Base-by-base conservation (phyloP, 2,113 vertebrate species). In the Misgurnus mizolepis region DNA sequence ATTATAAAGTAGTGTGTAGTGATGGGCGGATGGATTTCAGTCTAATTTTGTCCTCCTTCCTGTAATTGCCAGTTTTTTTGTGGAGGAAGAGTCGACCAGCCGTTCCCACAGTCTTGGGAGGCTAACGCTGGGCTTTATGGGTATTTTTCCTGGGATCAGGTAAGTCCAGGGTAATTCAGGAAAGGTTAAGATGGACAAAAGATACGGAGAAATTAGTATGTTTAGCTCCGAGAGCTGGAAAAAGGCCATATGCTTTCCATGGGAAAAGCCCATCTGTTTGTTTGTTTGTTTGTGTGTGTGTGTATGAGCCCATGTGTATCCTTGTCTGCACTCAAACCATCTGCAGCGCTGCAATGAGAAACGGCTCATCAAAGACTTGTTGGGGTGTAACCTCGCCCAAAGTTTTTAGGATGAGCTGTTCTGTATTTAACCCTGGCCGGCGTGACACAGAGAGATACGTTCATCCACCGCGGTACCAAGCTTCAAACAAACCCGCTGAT, bases 371-470 rank as follows among this genome's bases (percentile, higher is more conserved):
- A 90, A 91, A 92, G 88, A 80, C 82, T 84, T 69, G 12, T 71
- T 64, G 85, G 86, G 78, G 74, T 88, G 83, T 89, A 89, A 91
- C 90, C 89, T 82, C 68, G 61, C 82, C 90, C 88, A 82, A 84
- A 86, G 66, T 69, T 89, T 74, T 82, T 90, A 87, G 88, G 90
- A 88, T 67, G 88, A 80, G 86, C 84, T 76, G 76, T 87, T 90
- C 86, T 87, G 86, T 88, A 90, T 91, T 89, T 91, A 90, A 89
- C 85, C 83, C 81, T 73, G 53, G 83, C 81, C 81, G 85, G 82
- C 81, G 83, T 85, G 85, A 80, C 80, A 66, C 65, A 50, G 68
- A 84, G 85, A 75, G 17, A 58, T 72, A 84, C 80, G 80, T 84
- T 83, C 83, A 84, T 77, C 73, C 58, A 55, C 50, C 74, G 3